Percentiles rank a stretch among this genome's conserved stretches.
These are phyloP conservation scores for Eufriesea mexicana DNA, from an alignment of 1,140 invertebrate species.

Conservation along the genomic window DNA sequence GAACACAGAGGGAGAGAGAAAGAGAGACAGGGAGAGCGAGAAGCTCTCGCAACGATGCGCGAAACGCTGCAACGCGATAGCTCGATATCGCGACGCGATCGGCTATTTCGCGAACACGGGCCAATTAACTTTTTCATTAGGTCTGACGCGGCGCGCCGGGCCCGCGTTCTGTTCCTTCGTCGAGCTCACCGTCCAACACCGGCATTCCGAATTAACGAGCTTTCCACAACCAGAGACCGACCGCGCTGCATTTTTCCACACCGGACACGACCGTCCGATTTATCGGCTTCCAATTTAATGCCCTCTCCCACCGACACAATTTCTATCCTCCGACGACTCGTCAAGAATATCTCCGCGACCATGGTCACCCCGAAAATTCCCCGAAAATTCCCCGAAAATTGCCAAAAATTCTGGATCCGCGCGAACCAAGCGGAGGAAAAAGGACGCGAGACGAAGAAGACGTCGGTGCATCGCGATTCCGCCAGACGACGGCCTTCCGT, in stretches of 20 bases:
- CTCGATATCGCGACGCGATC: constrained; percentile 29
- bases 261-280: constrained; percentile 14
- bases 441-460: no score
- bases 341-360: neutral
- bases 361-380: no score
- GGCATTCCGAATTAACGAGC: constrained; percentile 59
- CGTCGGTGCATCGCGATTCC: no score
- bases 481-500: no score
- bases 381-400: no score
- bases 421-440: no score
- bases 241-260: constrained; percentile 33
- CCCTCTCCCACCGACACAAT: neutral
- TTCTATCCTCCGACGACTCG: neutral
- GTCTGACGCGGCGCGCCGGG: constrained; percentile 34
- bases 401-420: no score
- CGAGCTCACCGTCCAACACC: constrained; percentile 39
- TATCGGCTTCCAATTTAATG: constrained; percentile 25
- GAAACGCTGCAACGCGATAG: constrained; percentile 5
- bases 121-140: constrained; percentile 69
- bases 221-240: neutral
- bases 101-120: constrained; percentile 46
- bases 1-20: neutral
- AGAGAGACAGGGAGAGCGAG: neutral
- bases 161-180: constrained; percentile 32
- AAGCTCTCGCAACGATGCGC: neutral